Base-by-base conservation (phyloP, 2,113 vertebrate genomes). In the Embiotoca jacksoni region DNA sequence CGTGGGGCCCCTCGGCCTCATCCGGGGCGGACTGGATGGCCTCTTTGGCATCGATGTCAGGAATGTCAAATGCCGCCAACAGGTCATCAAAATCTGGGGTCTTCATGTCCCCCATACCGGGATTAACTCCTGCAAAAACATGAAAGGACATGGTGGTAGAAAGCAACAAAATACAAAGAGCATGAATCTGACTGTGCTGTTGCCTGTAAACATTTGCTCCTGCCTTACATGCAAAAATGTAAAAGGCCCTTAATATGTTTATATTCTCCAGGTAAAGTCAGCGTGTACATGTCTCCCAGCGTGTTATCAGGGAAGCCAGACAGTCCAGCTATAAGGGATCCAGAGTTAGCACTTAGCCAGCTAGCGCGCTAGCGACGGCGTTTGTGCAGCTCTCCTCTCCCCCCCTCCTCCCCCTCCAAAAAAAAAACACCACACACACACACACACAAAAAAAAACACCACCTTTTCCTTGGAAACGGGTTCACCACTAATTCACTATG, bases 81-180 rank as follows among this genome's bases (percentile, higher is more conserved):
- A 98, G 96, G 94, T 98, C 97, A 37, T 98, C 97, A 0, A 98
- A 98, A 83, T 98, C 97, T 32, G 97, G 97, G 35, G 97, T 98
- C 81, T 98, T 98, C 97, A 98, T 98, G 95, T 98, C 97, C 87
- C 97, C 97, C 97, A 98, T 98, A 90, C 88, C 88, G 94, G 92
- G 88, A 90, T 88, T 73, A 75, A 87, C 90, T 92, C 94, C 95
- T 93, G 84, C 5, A 59, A 66, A 67, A 49, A 79, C 36, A 88
- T 0, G 44, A 23, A 23, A 36, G 63, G 10, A 72, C 32, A 41
- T 33, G 32, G 15, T 2, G 58, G 37, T 11, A 35, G 32, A 39
- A 41, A 7, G 30, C 7, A 72, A n/a, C 44, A 67, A 2, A 58
- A 36, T 1, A 56, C 7, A 60, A 23, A 15, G 2, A 41, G 13